Conservation (phyloP, 2,113 vertebrate genomes). For the Pachyramphus minor region DNA sequence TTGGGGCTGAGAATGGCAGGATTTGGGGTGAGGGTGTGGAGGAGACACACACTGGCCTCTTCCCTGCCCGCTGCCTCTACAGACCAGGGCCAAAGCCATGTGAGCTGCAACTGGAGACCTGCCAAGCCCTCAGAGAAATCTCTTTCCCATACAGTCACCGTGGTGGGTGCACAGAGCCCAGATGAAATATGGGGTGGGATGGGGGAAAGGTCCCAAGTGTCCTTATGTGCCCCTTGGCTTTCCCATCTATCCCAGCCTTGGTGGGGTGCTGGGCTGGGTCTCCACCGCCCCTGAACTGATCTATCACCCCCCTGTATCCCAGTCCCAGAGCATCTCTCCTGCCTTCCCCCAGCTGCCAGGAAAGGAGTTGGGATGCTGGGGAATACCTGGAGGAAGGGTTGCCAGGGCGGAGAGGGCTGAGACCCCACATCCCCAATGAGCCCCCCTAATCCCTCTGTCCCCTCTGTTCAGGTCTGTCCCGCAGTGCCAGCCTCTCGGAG, state of each 20-base stretch:
- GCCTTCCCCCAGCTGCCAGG: neutral
- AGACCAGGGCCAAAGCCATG: neutral
- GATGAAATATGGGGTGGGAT: fast-evolving
- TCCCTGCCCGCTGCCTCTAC: neutral
- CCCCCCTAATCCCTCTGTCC: neutral
- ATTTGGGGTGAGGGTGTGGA: neutral
- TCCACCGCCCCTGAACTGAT: fast-evolving
- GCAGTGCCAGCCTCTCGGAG: conserved; percentile 87
- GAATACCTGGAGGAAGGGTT: neutral
- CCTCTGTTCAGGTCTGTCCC: conserved; percentile 76
- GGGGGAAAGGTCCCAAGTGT: neutral
- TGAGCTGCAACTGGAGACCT: conserved; percentile 41
- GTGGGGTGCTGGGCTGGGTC: neutral
- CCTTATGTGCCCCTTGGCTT: neutral
- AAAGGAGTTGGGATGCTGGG: neutral
- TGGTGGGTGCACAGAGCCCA: neutral
- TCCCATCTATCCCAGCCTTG: neutral
- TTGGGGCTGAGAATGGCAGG: fast-evolving
- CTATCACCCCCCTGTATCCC: neutral
- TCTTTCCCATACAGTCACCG: conserved; percentile 47
- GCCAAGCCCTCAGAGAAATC: conserved; percentile 50
- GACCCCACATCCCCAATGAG: neutral
- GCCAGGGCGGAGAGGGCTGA: neutral
- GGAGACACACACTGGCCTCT: neutral
- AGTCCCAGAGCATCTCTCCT: fast-evolving